Evolutionary conservation across 2,113 vertebrate genomes (phyloP), one percentile per base, ranked within the genome.

Genomic region (Oryzias curvinotus): DNA sequence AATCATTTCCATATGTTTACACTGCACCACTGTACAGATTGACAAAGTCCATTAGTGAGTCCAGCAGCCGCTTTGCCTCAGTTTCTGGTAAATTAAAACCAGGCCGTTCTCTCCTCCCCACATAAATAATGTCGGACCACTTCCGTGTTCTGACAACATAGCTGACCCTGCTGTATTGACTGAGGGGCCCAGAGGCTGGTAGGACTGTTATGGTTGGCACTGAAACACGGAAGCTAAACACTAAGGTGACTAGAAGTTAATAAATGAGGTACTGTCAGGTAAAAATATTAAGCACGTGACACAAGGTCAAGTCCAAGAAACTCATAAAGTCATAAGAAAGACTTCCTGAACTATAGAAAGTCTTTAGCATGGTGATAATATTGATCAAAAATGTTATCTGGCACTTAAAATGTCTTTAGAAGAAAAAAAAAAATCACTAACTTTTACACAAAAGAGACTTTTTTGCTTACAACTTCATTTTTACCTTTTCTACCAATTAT

Each of bases 91-190:
- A 60, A 78, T 63, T 57, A 63, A 21, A 73, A 52, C 57, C 46
- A 60, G 55, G 55, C 57, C 62, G 28, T 46, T 49, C 16, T 54
- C 54, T 43, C 25, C 55, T 47, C 49, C 41, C n/a, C 18, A 72
- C 64, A 71, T 73, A 81, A 79, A 79, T 77, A 68, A 70, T 56
- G 53, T 71, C 19, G 7, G 62, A 55, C 56, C 50, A 71, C 50
- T 77, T 79, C 78, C 57, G 15, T 23, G 48, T 73, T 45, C 53
- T 2, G 23, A 41, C 55, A 44, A 54, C 41, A 55, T 49, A 19
- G 53, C 51, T 53, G 57, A 68, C 75, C 59, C 59, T 72, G 52
- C 67, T 45, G 53, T 75, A 69, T 75, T 86, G 76, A 77, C 58
- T 70, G 63, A 77, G 64, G 19, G 26, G 18, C 62, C 57, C 26